Evolutionary conservation across 2,113 vertebrate species (phyloP), one percentile per base, ranked within the genome.

Genomic region (Pachyramphus minor): DNA sequence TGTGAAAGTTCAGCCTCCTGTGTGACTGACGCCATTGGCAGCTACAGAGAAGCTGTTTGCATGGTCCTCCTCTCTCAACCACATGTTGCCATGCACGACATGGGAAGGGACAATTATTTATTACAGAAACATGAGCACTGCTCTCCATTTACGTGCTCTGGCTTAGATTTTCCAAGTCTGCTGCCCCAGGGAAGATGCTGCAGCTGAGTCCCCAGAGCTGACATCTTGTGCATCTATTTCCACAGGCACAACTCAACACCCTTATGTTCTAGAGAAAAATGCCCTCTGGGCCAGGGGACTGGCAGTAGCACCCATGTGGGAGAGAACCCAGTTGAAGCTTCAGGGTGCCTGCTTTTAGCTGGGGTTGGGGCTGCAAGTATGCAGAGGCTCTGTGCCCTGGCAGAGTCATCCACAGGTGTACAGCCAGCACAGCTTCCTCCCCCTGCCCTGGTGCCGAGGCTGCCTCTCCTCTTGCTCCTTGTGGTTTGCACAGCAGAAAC

Each of bases 181-280:
- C 52, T 82, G 62, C 55, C 17, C 33, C 14, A 8, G 4, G 9
- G 47, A 84, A 63, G 47, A 53, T 45, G 66, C 25, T 93, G 39
- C 42, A 49, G n/a, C 2, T 0, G 31, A 53, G 25, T 58, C n/a
- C n/a, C 31, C 74, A 63, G 42, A 47, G 30, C 13, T 71, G 31
- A 71, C 0, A 0, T 18, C 52, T 58, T 8, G 0, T 35, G 52
- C 33, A 0, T 0, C 56, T 33, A 28, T 22, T 44, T 60, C 55
- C 6, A 3, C 0, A 0, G 31, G 39, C 52, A 33, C 50, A 50
- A 53, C 52, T 58, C 8, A 78, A 71, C 41, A 21, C 50, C 8
- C 2, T 60, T 1, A 0, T 41, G 63, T 74, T 87, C 84, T 52
- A 73, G 39, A 12, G 37, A n/a, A 5, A 37, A 33, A 22, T 31